These are phyloP conservation scores for Brachymystax lenok DNA, from an alignment of 2,797 vertebrate species.

Conservation along the genomic window DNA sequence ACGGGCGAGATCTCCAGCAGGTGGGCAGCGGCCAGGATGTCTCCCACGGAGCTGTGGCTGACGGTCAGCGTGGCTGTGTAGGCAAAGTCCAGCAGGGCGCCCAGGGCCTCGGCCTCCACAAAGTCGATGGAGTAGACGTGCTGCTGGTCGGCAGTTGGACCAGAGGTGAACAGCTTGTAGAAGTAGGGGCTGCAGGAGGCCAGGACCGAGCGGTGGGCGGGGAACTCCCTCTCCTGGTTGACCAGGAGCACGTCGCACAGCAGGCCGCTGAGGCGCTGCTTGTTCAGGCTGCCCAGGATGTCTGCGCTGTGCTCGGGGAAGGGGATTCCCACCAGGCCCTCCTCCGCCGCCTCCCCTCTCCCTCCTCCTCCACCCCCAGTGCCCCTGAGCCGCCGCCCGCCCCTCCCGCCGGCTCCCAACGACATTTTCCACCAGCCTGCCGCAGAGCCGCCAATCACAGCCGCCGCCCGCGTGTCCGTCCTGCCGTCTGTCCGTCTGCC, in stretches of 20 bases:
- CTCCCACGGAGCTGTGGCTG: slow-evolving; percentile 90
- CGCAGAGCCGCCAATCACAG: slow-evolving; percentile 84
- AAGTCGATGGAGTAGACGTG: slow-evolving; percentile 96
- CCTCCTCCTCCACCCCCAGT: slow-evolving; percentile 50
- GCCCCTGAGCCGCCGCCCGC: slow-evolving; percentile 73
- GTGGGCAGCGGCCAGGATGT: slow-evolving; percentile 92
- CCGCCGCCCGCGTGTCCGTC: slow-evolving; percentile 82
- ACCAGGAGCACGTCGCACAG: slow-evolving; percentile 95
- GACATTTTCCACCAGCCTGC: slow-evolving; percentile 89
- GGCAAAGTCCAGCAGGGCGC: slow-evolving; percentile 95
- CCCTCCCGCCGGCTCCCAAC: slow-evolving; percentile 83
- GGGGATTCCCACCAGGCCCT: slow-evolving; percentile 96
- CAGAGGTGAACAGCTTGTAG: slow-evolving; percentile 98
- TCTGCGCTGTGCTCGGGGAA: slow-evolving; percentile 98
- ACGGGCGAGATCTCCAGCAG: slow-evolving; percentile 94
- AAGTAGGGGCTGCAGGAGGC: slow-evolving; percentile 97
- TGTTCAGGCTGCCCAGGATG: slow-evolving; percentile 92
- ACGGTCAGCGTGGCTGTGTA: slow-evolving; percentile 97
- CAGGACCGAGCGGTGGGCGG: slow-evolving; percentile 97
- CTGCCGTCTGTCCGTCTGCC: slow-evolving; percentile 83
- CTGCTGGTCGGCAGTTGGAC: slow-evolving; percentile 90
- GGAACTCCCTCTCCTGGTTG: slow-evolving; percentile 91
- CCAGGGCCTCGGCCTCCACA: slow-evolving; percentile 88
- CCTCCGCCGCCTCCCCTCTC: slow-evolving; percentile 72
- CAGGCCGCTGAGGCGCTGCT: slow-evolving; percentile 90